These are phyloP conservation scores for Dasypolia templi DNA, from an alignment of 2,888 invertebrate genomes.

Conservation along the genomic window DNA sequence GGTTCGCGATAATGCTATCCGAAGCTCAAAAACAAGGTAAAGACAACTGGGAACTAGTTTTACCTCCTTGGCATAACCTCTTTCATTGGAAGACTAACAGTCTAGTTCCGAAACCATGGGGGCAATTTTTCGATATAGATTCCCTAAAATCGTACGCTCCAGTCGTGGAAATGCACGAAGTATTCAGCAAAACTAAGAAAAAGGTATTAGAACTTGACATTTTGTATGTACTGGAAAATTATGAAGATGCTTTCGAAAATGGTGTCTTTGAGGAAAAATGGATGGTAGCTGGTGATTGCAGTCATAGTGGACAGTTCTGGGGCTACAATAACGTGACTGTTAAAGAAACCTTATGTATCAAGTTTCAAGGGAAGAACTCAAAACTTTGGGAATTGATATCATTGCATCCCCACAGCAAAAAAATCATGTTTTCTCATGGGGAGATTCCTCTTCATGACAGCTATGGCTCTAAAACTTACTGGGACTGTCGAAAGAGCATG, in stretches of 20 bases:
- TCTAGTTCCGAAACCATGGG: constrained; percentile 94
- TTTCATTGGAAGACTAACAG: constrained; percentile 95
- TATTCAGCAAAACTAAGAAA: constrained; percentile 84
- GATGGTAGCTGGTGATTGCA: constrained; percentile 87
- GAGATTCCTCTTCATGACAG: constrained; percentile 96
- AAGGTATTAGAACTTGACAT: constrained; percentile 91
- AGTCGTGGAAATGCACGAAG: constrained; percentile 96
- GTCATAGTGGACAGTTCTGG: constrained; percentile 91
- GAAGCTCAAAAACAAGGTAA: constrained; percentile 90
- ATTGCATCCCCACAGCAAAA: constrained; percentile 81
- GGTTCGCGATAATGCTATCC: constrained; percentile 95
- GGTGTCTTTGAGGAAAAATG: constrained; percentile 96
- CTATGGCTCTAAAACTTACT: constrained; percentile 96
- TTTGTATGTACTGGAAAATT: constrained; percentile 96
- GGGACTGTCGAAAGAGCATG: constrained; percentile 97
- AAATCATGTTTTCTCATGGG: constrained; percentile 93
- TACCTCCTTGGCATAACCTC: constrained; percentile 97
- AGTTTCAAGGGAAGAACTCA: constrained; percentile 95
- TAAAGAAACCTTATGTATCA: constrained; percentile 93
- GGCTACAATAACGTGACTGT: constrained; percentile 93
- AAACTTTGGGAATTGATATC: constrained; percentile 91
- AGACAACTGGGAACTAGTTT: constrained; percentile 92
- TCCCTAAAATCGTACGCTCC: constrained; percentile 95
- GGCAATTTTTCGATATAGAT: constrained; percentile 95
- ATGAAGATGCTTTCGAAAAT: constrained; percentile 95